Percentiles rank a stretch among this genome's conserved stretches.
phyloP scores from a whole-genome alignment of 2,797 vertebrate genomes.

The Myioborus miniatus region DNA sequence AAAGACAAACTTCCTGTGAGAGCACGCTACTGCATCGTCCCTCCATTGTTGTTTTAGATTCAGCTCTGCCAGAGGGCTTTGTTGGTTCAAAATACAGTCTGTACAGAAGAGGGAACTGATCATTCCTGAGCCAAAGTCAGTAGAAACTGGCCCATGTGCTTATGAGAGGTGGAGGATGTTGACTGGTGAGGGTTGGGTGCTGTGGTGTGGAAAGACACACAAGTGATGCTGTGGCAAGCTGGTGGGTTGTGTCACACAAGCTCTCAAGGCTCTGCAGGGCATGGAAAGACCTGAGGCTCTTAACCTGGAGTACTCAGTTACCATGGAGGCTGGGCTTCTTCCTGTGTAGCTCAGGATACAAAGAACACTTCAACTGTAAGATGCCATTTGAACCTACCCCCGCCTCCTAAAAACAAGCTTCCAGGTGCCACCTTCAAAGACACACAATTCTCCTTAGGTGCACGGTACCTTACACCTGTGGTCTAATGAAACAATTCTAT shows the following conservation, averaged over 20 bases:
- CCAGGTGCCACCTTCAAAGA: background rate
- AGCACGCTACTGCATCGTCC: background rate
- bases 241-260: background rate
- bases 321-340: background rate
- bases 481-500: background rate
- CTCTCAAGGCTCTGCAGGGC: background rate
- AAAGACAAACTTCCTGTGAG: background rate
- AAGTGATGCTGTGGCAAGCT: background rate
- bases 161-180: background rate
- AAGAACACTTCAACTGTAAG: background rate
- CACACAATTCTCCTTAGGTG: background rate
- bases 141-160: background rate
- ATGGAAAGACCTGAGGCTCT: background rate
- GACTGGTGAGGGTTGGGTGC: background rate
- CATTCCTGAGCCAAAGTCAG: background rate
- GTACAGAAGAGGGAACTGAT: background rate
- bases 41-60: background rate
- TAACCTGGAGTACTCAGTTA: background rate
- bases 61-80: conserved; percentile 5
- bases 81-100: conserved; percentile 30
- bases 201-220: background rate
- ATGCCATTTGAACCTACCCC: background rate
- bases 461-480: background rate
- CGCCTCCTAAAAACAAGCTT: background rate
- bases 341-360: background rate